Conservation (phyloP, 1,140 invertebrate species). For the Lordiphosa stackelbergi region DNA sequence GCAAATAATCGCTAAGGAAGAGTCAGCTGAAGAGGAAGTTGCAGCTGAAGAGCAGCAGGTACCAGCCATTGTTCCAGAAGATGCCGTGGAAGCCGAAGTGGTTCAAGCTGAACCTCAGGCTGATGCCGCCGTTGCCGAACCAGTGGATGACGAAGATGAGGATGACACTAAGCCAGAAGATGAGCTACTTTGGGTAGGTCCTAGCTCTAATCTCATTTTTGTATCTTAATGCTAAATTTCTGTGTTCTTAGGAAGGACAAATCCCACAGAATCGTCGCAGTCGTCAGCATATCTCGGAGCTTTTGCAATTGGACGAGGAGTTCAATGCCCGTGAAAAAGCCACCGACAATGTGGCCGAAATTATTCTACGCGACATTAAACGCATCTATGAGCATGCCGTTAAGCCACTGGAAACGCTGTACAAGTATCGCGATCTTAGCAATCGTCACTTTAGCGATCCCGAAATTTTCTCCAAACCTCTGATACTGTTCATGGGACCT, state of each 20-base stretch:
- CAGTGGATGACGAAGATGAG: slow-evolving; percentile 45
- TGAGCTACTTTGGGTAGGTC: slow-evolving; percentile 80
- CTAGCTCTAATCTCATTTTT: too few species aligned
- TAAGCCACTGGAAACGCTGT: slow-evolving; percentile 91
- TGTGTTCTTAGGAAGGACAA: slow-evolving; percentile 80
- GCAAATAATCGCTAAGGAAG: slow-evolving; percentile 54
- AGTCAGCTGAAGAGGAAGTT: slow-evolving; percentile 33
- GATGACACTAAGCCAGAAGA: slow-evolving; percentile 80
- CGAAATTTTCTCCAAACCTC: slow-evolving; percentile 95
- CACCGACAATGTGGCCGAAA: slow-evolving; percentile 85
- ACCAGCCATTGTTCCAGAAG: slow-evolving; percentile 29
- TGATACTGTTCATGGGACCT: slow-evolving; percentile 95
- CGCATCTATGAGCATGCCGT: slow-evolving; percentile 91
- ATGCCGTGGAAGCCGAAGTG: slow-evolving; percentile 37
- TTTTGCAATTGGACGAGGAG: slow-evolving; percentile 88
- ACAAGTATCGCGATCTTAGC: slow-evolving; percentile 94
- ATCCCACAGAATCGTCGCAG: slow-evolving; percentile 87
- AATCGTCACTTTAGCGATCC: slow-evolving; percentile 95
- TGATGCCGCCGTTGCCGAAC: slow-evolving; percentile 19
- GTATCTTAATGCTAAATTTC: too few species aligned
- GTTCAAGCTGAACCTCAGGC: slow-evolving; percentile 29
- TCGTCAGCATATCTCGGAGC: slow-evolving; percentile 87
- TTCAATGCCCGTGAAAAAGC: slow-evolving; percentile 84
- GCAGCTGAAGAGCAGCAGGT: slow-evolving; percentile 34
- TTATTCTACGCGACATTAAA: slow-evolving; percentile 90